Evolutionary conservation across 2,113 vertebrate species (phyloP).

Genomic region (Cyprinodon variegatus): DNA sequence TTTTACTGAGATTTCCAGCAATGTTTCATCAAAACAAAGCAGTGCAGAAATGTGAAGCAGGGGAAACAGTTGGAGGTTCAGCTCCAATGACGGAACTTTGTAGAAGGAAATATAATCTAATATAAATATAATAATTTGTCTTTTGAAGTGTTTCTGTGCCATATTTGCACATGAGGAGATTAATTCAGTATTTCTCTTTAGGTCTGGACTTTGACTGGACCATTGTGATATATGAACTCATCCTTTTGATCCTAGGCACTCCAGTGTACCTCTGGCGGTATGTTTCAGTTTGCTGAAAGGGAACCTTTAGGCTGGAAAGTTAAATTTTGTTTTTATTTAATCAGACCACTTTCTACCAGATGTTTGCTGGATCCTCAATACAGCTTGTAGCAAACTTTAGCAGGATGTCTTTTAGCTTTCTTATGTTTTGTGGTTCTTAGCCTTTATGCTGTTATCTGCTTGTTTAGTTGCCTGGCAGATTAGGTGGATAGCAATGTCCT

Average conservation of each 20-base stretch:
- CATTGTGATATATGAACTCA: neutral
- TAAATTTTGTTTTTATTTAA: neutral
- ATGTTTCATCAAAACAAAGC: neutral
- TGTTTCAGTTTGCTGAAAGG: neutral
- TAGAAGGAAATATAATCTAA: neutral
- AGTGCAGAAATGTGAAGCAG: neutral
- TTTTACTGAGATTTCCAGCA: neutral
- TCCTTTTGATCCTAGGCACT: neutral
- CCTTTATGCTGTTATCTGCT: neutral
- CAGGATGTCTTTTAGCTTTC: neutral
- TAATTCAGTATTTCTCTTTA: neutral
- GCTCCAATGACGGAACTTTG: neutral
- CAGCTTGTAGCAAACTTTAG: neutral
- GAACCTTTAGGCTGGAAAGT: neutral
- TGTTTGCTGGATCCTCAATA: neutral
- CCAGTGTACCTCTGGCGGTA: neutral
- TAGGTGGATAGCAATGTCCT: neutral
- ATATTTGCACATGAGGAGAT: neutral
- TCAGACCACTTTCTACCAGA: neutral
- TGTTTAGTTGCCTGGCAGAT: neutral
- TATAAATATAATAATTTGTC: neutral
- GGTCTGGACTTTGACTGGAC: neutral
- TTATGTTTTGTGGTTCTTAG: neutral
- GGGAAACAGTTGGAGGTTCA: neutral
- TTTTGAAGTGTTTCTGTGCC: neutral